These are phyloP conservation scores for Drosophila mercatorum DNA, from an alignment of 2,888 invertebrate species.

Conservation along the genomic window DNA sequence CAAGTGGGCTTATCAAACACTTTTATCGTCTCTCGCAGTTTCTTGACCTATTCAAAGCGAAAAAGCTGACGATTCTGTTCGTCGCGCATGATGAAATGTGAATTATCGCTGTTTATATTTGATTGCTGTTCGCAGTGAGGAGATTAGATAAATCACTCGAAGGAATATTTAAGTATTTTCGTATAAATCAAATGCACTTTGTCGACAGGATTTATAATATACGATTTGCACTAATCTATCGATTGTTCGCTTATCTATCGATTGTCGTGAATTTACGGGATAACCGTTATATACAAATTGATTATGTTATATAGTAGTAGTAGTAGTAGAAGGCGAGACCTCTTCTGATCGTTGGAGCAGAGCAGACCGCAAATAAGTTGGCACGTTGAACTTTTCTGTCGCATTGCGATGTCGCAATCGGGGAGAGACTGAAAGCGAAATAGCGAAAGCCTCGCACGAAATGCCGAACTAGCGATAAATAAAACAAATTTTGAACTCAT, in stretches of 20 bases:
- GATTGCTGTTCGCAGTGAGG: no score
- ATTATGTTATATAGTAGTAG: not conserved
- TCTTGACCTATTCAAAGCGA: conserved; percentile 1
- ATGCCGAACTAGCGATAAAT: conserved; percentile 54
- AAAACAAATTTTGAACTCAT: conserved; percentile 39
- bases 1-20: not conserved
- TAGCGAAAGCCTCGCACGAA: conserved; percentile 24
- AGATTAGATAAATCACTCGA: conserved; percentile 7
- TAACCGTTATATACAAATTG: not conserved
- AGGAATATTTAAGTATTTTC: not conserved
- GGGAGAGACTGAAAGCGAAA: conserved; percentile 34
- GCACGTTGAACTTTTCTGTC: conserved; percentile 59
- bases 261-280: not conserved
- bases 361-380: conserved; percentile 68
- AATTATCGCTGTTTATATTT: not conserved
- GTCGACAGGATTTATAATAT: not conserved
- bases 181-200: conserved; percentile 4
- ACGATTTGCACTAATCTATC: conserved; percentile 11
- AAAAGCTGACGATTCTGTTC: not conserved
- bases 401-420: conserved; percentile 54
- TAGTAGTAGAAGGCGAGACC: conserved; percentile 35
- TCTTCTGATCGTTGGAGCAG: conserved; percentile 42
- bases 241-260: conserved; percentile 5
- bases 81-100: not conserved
- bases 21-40: not conserved